Conservation (phyloP, 2,113 vertebrate genomes). For the Oreotragus oreotragus region DNA sequence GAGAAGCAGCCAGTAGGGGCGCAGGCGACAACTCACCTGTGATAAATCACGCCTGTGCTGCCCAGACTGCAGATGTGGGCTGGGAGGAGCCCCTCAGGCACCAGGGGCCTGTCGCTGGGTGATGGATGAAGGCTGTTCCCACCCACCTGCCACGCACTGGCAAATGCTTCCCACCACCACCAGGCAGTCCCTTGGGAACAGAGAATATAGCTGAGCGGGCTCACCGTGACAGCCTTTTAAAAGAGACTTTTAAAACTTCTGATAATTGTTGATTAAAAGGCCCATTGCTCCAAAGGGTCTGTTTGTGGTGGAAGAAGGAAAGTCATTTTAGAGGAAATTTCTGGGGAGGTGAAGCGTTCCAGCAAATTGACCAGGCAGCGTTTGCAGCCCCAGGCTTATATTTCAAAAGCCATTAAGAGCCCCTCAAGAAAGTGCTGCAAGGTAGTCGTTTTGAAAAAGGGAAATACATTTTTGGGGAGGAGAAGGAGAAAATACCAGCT, state of each 20-base stretch:
- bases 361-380: neutral
- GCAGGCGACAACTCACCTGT: neutral
- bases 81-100: neutral
- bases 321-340: slow-evolving; percentile 38
- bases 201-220: slow-evolving; percentile 37
- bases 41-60: neutral
- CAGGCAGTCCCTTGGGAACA: neutral
- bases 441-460: neutral
- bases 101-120: slow-evolving; percentile 21
- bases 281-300: slow-evolving; percentile 38
- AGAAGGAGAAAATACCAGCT: neutral
- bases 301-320: slow-evolving; percentile 28
- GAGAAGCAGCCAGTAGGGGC: neutral
- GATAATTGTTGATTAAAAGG: slow-evolving; percentile 66
- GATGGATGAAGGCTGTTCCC: slow-evolving; percentile 37
- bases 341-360: neutral
- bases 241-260: slow-evolving; percentile 66
- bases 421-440: slow-evolving; percentile 9
- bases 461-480: neutral
- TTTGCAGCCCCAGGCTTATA: slow-evolving; percentile 11
- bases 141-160: neutral
- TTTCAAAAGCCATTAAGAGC: slow-evolving; percentile 34
- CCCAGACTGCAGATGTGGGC: neutral
- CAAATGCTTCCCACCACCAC: neutral
- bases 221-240: slow-evolving; percentile 45